These are phyloP conservation scores for Nyctalus aviator DNA, from an alignment of 2,797 vertebrate genomes.

Conservation along the genomic window DNA sequence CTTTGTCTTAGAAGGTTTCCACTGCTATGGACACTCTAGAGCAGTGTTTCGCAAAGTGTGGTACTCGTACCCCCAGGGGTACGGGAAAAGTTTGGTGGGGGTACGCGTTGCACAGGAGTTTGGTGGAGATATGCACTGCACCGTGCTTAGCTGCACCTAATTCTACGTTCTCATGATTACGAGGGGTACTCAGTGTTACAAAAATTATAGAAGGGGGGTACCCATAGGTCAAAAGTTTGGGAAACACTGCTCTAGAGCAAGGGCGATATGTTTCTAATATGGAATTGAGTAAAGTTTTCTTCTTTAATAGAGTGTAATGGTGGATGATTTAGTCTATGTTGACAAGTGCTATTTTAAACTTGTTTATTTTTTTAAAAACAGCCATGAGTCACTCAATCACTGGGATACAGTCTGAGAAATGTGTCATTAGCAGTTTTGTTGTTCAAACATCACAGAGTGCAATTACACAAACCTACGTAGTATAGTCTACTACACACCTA, in stretches of 20 bases:
- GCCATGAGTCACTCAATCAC: neutral
- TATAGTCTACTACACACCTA: neutral
- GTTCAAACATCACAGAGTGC: neutral
- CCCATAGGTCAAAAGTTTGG: too few relatives aligned
- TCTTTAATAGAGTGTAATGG: neutral
- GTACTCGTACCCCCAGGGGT: too few relatives aligned
- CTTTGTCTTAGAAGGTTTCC: slow-evolving; percentile 5
- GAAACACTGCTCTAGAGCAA: neutral
- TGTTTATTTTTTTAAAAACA: slow-evolving; percentile 32
- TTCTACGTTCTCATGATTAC: too few relatives aligned
- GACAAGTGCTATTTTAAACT: slow-evolving; percentile 25
- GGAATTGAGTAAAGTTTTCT: neutral
- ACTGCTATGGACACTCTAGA: neutral
- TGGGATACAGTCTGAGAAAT: neutral
- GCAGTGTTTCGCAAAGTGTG: too few relatives aligned
- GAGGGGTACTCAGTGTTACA: too few relatives aligned
- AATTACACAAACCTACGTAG: neutral
- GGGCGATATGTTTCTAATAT: neutral
- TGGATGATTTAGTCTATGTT: neutral
- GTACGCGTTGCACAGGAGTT: too few relatives aligned
- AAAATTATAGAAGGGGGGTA: too few relatives aligned
- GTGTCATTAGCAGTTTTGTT: neutral
- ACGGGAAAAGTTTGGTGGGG: too few relatives aligned
- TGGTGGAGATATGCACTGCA: too few relatives aligned
- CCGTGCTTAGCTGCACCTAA: too few relatives aligned